Conservation (phyloP, 2,797 vertebrate genomes). For the Notamacropus eugenii region DNA sequence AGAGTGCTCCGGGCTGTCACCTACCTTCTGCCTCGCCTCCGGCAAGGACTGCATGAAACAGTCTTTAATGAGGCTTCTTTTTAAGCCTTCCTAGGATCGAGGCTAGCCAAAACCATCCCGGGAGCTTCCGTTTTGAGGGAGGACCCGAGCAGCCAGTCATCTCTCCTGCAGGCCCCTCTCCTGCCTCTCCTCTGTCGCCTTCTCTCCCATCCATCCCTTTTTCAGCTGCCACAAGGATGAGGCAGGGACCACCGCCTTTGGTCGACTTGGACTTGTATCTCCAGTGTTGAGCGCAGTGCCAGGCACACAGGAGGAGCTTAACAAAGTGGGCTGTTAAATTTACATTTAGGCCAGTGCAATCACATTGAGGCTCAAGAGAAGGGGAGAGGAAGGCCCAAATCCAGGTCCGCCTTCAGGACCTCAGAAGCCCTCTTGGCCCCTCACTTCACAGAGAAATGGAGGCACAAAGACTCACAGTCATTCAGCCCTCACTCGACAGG, state of each 20-base stretch:
- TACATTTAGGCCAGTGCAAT: neutral
- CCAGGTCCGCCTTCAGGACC: neutral
- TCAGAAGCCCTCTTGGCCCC: neutral
- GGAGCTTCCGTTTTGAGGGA: neutral
- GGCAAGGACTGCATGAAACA: neutral
- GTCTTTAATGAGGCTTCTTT: accelerated
- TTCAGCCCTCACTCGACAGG: neutral
- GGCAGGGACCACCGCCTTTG: neutral
- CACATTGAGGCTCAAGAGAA: neutral
- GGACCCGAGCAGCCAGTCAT: neutral
- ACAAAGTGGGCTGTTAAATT: neutral
- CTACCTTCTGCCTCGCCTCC: neutral
- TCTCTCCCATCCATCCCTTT: neutral
- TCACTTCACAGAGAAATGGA: neutral
- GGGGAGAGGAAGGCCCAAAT: neutral
- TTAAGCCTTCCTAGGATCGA: neutral
- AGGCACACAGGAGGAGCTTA: neutral
- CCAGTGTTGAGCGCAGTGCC: neutral
- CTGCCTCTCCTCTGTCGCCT: neutral
- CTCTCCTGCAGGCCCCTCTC: too few species aligned
- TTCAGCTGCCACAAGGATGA: neutral
- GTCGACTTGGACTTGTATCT: neutral
- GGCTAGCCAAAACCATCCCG: neutral
- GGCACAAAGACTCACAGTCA: neutral
- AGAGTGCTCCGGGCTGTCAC: neutral